Evolutionary conservation across 2,797 vertebrate genomes (phyloP), one percentile per base, ranked within the genome.

Genomic region (Gymnoscopelus microlampas): DNA sequence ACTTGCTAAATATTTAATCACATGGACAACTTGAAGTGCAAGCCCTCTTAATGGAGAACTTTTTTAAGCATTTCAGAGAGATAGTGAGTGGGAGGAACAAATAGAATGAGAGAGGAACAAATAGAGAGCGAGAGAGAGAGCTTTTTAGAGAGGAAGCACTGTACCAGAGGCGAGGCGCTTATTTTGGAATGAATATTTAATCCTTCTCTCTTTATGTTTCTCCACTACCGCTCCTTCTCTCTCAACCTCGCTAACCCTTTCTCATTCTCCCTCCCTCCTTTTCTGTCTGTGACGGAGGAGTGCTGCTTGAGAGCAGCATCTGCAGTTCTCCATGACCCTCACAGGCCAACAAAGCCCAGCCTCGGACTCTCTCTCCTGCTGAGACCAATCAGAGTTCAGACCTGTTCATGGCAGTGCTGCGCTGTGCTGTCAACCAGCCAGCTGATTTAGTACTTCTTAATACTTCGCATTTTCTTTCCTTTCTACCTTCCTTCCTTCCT

Each of bases 1-100:
- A 74, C 57, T 74, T 71, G 63, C 44, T 89, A 10, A 82, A 89
- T 89, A 84, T 89, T 88, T 63, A 14, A 90, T 80, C 58, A 68
- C 5, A 47, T 68, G 68, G 71, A 82, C 61, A 81, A 78, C 69
- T 71, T 26, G 70, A 76, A 73, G 76, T 60, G 73, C 63, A 70
- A 80, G 71, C 72, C 68, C 58, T 76, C 56, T 68, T 82, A 85
- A 80, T 87, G 83, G 80, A 85, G 73, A 81, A 81, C 68, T 69
- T 81, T 83, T 77, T 63, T 24, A 15, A 44, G 35, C 5, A 44
- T 39, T 14, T 47, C 32, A 39, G 58, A 9, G 58, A 15, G 58
- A 10, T 12, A 39, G 47, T 9, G 24, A 14, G 19, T 49, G 60
- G 6, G 60, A 26, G 60, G 24, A 24, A 51, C 44, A 50, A 48